Evolutionary conservation across 1,140 invertebrate species (phyloP).

Genomic region (Anagrus nilaparvatae): DNA sequence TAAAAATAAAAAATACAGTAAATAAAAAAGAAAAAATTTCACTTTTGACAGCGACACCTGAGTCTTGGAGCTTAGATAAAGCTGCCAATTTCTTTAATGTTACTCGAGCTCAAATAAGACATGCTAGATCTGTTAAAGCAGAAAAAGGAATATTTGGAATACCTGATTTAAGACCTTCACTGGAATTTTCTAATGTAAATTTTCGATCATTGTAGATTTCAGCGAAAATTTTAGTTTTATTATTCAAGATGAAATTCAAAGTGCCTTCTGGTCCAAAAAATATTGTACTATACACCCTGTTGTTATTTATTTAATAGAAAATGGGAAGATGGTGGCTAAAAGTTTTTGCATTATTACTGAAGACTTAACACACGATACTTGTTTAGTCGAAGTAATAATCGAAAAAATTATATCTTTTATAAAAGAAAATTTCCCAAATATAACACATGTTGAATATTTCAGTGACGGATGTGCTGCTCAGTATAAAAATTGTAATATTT

Average conservation of each 20-base stretch:
- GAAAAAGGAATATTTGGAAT: neutral
- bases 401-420: neutral
- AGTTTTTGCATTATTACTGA: neutral
- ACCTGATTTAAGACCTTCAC: neutral
- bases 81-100: neutral
- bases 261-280: conserved; percentile 10
- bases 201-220: conserved; percentile 10
- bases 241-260: conserved; percentile 11
- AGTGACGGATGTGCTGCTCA: neutral
- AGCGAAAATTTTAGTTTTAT: conserved; percentile 13
- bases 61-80: neutral
- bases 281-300: conserved; percentile 11
- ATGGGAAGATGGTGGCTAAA: conserved; percentile 4
- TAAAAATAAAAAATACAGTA: neutral
- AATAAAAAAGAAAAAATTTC: neutral
- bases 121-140: neutral
- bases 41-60: neutral
- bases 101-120: neutral
- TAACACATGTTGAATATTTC: neutral
- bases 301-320: conserved; percentile 7
- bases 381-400: neutral
- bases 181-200: neutral
- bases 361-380: neutral
- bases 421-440: neutral
- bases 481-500: neutral